Evolutionary conservation across 2,888 invertebrate species (phyloP), one percentile per base, ranked within the genome.

Genomic region (Sesia bembeciformis): DNA sequence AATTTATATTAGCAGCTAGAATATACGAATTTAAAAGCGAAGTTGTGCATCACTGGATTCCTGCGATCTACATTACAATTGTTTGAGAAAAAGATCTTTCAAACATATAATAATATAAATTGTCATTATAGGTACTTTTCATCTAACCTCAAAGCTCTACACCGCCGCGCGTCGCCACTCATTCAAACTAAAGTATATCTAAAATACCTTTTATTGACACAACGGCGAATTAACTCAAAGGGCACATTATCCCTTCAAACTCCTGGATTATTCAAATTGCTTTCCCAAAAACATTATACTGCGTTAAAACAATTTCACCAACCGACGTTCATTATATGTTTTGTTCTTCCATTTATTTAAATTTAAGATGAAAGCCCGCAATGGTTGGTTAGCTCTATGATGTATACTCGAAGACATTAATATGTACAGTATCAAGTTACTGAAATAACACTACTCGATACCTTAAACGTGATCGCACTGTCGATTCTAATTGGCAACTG

Each of bases 401-500:
- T 78, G 74, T 74, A 74, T 74, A 69, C 72, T 67, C 62, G 62
- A 68, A 67, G 67, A 77, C 77, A 74, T 78, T 83, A 84, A 84
- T 84, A 82, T 81, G 81, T 74, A 78, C 78, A 78, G 78, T 81
- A 84, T 85, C 77, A 74, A 70, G 79, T 84, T 82, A 84, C 83
- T 71, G 63, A 4, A 41, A 39, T 52, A n/a, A 60, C 54, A 62
- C 65, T 70, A 74, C 76, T 74, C 77, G 71, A 80, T 82, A 81
- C 76, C 75, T 65, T 68, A 77, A 78, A 81, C 84, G 83, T 84
- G 84, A 83, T 75, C 74, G 70, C 69, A 77, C 74, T 84, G 76
- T 76, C 81, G 77, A 83, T 78, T 75, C 69, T 72, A 81, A 83
- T 78, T 75, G 71, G 62, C 23, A 23, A 23, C 23, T 23, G 23